Conservation (phyloP, 2,113 vertebrate genomes). For the Psophia crepitans region DNA sequence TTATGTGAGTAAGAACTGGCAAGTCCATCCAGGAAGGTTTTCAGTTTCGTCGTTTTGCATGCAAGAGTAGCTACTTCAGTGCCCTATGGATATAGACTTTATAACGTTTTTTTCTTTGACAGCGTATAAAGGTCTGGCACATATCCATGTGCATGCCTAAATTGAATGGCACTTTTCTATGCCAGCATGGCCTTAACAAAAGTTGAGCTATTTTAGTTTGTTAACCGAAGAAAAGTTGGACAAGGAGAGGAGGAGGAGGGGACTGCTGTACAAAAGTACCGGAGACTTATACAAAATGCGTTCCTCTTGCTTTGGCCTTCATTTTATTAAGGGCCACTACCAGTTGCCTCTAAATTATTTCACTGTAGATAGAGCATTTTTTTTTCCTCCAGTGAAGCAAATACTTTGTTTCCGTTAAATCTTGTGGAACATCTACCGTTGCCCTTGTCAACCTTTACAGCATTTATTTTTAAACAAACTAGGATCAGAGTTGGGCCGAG, state of each 20-base stretch:
- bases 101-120: neutral
- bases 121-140: conserved; percentile 5
- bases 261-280: neutral
- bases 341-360: neutral
- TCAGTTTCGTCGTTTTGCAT: neutral
- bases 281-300: neutral
- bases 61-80: neutral
- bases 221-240: conserved; percentile 21
- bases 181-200: conserved; percentile 18
- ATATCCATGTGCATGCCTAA: neutral
- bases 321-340: neutral
- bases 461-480: neutral
- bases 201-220: conserved; percentile 39
- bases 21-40: neutral
- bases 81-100: neutral
- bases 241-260: neutral
- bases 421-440: neutral
- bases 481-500: neutral
- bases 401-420: neutral
- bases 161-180: neutral
- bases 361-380: neutral
- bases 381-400: neutral
- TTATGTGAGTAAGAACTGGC: neutral
- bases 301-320: neutral
- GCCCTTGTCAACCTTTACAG: neutral